phyloP scores from a whole-genome alignment of 2,888 invertebrate species.

The Itoplectis maculator region DNA sequence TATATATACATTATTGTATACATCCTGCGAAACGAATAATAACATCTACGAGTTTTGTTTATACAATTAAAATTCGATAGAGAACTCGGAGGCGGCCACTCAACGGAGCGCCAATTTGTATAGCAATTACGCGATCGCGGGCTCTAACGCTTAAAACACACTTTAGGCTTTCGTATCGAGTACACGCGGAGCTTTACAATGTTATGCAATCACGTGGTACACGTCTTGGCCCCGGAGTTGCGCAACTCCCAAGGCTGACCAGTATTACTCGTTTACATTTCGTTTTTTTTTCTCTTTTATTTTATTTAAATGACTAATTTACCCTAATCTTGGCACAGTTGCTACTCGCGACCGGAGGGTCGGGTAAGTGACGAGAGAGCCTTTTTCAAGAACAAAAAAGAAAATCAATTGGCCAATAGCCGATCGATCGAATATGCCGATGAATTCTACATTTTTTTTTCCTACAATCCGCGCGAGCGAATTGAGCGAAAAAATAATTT shows the following conservation, averaged over 20 bases:
- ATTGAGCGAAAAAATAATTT: conserved; percentile 6
- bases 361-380: conserved; percentile 49
- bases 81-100: neutral
- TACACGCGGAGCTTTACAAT: conserved; percentile 6
- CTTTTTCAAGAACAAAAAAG: neutral
- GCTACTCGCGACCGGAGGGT: conserved; percentile 36
- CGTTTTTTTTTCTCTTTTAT: neutral
- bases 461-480: neutral
- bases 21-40: conserved; percentile 21
- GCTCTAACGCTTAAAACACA: conserved; percentile 22
- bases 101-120: neutral
- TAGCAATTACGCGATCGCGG: conserved; percentile 6
- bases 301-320: conserved; percentile 33
- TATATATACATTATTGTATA: conserved; percentile 21
- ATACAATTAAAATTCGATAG: conserved; percentile 37
- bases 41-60: conserved; percentile 27
- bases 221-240: conserved; percentile 19
- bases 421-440: neutral
- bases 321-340: conserved; percentile 56
- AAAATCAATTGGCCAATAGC: conserved; percentile 5
- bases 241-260: conserved; percentile 26
- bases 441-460: neutral
- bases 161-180: conserved; percentile 59
- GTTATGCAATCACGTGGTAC: conserved; percentile 2
- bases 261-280: conserved; percentile 2